A percentile compares a stretch with the other conserved stretches of the same genome.
Evolutionary conservation across 2,888 invertebrate genomes (phyloP).

Genomic region (Antheraea assamensis): DNA sequence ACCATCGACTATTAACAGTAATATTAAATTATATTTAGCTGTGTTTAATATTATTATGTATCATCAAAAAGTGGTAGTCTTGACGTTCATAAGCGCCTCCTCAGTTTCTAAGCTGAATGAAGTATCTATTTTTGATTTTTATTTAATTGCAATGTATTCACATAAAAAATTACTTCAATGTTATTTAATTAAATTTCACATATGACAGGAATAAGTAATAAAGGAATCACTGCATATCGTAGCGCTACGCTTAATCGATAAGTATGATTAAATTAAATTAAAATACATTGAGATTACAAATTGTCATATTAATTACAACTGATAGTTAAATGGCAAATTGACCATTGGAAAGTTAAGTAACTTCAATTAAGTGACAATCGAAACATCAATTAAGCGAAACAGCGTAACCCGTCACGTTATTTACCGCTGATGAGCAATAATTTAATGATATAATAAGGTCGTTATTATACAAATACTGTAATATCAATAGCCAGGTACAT

Average conservation of each 20-base stretch:
- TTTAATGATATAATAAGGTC: slow-evolving; percentile 30
- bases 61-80: too few relatives aligned
- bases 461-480: slow-evolving; percentile 61
- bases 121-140: too few relatives aligned
- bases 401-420: background rate
- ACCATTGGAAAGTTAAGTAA: background rate
- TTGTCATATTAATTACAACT: background rate
- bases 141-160: background rate
- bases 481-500: slow-evolving; percentile 52
- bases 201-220: background rate
- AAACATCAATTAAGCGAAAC: background rate
- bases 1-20: background rate
- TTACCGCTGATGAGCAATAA: slow-evolving; percentile 1
- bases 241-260: too few relatives aligned
- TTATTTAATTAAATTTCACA: background rate
- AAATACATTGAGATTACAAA: background rate
- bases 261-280: background rate
- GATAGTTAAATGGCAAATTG: background rate
- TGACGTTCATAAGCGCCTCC: too few relatives aligned
- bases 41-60: too few relatives aligned
- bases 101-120: too few relatives aligned
- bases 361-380: background rate
- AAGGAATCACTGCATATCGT: background rate
- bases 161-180: too few relatives aligned
- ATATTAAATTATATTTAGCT: background rate